Percentiles rank a stretch among this genome's conserved stretches.
Conservation (phyloP, 23 tunicate genomes). For the Styela plicata region DNA sequence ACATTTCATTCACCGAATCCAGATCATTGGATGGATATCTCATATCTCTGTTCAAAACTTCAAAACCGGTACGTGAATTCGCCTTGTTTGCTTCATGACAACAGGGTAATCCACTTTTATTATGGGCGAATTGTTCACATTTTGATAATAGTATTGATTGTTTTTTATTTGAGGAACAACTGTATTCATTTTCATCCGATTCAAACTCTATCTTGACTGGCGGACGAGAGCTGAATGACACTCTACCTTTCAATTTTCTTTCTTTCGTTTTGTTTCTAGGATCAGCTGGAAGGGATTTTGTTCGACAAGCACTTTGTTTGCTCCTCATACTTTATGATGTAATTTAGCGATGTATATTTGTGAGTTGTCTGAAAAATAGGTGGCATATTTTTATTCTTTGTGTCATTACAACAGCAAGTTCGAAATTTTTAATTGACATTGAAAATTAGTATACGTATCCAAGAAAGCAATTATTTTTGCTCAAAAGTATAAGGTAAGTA, state of each 20-base stretch:
- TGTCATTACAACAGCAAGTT: too few species aligned
- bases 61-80: neutral
- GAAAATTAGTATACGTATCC: too few species aligned
- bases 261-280: neutral
- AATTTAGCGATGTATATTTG: too few species aligned
- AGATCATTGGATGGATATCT: constrained; percentile 29
- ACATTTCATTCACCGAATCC: constrained; percentile 49
- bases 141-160: neutral
- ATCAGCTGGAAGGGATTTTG: neutral
- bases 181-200: neutral
- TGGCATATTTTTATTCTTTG: too few species aligned
- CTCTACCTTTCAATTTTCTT: constrained; percentile 27
- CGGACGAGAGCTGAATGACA: constrained; percentile 63
- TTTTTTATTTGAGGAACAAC: too few species aligned
- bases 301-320: neutral
- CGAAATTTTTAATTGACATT: too few species aligned
- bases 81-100: neutral
- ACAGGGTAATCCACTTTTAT: neutral
- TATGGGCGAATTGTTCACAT: neutral
- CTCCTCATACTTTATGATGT: neutral
- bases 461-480: too few species aligned
- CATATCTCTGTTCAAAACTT: neutral
- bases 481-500: too few species aligned
- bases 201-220: constrained; percentile 50
- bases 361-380: too few species aligned